These are phyloP conservation scores for Dinocampus coccinellae DNA, from an alignment of 2,888 invertebrate species.

Conservation along the genomic window DNA sequence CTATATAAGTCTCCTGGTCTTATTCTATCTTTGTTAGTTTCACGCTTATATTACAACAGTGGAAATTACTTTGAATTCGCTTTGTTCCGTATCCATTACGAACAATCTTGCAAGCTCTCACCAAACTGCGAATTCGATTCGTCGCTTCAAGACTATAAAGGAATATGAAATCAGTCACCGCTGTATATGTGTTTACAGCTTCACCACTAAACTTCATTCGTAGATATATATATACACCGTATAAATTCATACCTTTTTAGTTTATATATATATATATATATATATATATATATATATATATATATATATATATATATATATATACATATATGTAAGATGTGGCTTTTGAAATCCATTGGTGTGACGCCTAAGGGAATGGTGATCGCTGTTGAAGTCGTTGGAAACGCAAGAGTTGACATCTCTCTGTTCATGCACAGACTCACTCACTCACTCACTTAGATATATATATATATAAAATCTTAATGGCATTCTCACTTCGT, in stretches of 20 bases:
- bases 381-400: not conserved
- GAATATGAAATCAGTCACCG: conserved; percentile 38
- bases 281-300: not conserved
- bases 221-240: not conserved
- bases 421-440: not conserved
- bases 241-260: not conserved
- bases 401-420: not conserved
- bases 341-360: conserved; percentile 6
- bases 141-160: conserved; percentile 32
- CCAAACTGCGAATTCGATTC: conserved; percentile 37
- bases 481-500: conserved; percentile 4
- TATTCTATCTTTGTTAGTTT: not conserved
- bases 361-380: conserved; percentile 5
- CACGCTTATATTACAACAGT: conserved; percentile 9
- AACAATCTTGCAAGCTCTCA: conserved; percentile 33
- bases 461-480: no score
- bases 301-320: not conserved
- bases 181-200: not conserved
- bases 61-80: conserved; percentile 46
- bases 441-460: no score
- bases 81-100: conserved; percentile 44
- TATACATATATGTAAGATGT: not conserved
- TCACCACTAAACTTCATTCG: not conserved
- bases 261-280: not conserved
- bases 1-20: no score